phyloP scores from a whole-genome alignment of 2,888 invertebrate genomes.

The Helicoverpa assulta region DNA sequence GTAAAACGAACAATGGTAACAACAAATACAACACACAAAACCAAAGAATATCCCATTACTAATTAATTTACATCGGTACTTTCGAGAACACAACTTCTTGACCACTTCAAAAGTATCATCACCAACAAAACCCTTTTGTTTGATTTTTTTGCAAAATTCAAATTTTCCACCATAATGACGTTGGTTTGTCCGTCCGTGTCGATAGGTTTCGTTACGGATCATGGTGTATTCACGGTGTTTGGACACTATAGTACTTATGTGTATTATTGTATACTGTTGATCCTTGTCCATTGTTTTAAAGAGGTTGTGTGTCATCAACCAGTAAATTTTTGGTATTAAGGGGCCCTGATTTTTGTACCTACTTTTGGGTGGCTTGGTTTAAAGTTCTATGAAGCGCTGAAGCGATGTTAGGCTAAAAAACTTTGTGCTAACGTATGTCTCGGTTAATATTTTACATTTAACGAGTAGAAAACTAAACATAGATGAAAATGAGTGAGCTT shows the following conservation, averaged over 20 bases:
- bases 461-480: not conserved
- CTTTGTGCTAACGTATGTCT: too few relatives aligned
- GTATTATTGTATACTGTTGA: conserved; percentile 24
- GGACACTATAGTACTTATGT: not conserved
- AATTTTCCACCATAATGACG: conserved; percentile 19
- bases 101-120: conserved; percentile 39
- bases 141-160: conserved; percentile 25
- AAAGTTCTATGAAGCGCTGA: not conserved
- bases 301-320: conserved; percentile 33
- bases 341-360: conserved; percentile 20
- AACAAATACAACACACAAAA: not conserved
- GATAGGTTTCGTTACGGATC: conserved; percentile 48
- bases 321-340: conserved; percentile 21
- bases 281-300: conserved; percentile 50
- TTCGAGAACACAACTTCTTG: conserved; percentile 5
- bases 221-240: conserved; percentile 10
- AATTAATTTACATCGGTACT: conserved; percentile 10
- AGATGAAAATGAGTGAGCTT: too few relatives aligned
- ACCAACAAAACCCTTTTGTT: conserved; percentile 40
- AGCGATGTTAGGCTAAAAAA: too few relatives aligned
- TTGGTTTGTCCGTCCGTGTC: conserved; percentile 30
- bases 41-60: not conserved
- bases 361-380: not conserved
- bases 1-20: not conserved
- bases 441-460: too few relatives aligned